A percentile compares a stretch with the other conserved stretches of the same genome.
Conservation (phyloP, 2,113 vertebrate genomes). For the Serilophus lunatus region DNA sequence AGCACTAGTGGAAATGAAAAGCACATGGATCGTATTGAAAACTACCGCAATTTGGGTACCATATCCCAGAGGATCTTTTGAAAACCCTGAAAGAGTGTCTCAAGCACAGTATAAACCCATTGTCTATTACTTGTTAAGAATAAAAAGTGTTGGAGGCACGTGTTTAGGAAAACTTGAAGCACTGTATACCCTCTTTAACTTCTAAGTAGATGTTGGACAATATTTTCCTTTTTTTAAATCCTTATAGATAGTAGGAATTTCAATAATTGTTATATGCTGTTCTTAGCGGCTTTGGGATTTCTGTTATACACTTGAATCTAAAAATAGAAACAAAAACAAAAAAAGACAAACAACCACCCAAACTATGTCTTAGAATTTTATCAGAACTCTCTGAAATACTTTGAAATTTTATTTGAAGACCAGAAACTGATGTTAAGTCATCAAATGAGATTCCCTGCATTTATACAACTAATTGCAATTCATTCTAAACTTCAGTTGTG, state of each 20-base stretch:
- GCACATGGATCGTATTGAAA: not conserved
- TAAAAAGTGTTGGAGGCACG: not conserved
- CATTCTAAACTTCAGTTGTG: constrained; percentile 61
- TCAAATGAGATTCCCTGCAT: constrained; percentile 24
- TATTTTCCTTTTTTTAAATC: not conserved
- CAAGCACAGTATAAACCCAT: not conserved
- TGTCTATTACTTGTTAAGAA: not conserved
- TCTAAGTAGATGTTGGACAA: not conserved
- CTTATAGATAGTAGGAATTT: not conserved
- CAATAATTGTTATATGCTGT: not conserved
- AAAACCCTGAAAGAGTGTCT: not conserved
- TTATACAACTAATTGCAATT: constrained; percentile 31
- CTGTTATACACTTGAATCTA: not conserved
- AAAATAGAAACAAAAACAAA: not conserved
- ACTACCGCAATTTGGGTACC: not conserved
- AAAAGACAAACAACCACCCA: not conserved
- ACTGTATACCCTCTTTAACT: not conserved
- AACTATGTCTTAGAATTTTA: not conserved
- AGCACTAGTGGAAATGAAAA: not conserved
- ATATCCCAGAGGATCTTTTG: not conserved
- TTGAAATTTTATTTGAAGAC: not conserved
- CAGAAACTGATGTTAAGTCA: not conserved
- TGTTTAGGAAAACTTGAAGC: not conserved
- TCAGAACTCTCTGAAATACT: not conserved
- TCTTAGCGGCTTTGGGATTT: not conserved